phyloP scores from a whole-genome alignment of 2,113 vertebrate species.

The Ameiurus melas region DNA sequence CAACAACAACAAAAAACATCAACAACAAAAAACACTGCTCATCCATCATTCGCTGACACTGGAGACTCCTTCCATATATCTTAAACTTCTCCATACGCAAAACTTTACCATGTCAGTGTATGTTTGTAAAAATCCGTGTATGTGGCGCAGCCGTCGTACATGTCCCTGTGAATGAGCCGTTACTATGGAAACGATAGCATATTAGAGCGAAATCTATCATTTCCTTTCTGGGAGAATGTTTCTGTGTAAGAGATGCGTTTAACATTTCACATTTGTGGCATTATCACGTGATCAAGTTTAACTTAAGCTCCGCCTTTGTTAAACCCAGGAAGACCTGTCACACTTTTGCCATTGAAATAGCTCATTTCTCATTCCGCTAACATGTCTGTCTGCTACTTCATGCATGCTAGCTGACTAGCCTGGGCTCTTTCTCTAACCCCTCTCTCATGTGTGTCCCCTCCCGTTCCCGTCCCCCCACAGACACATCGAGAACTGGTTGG shows the following conservation, averaged over 20 bases:
- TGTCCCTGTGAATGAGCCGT: not conserved
- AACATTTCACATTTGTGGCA: not conserved
- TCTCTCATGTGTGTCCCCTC: not conserved
- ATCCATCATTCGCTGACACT: not conserved
- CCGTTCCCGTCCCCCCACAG: conserved; percentile 73
- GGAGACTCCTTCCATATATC: not conserved
- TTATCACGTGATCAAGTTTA: not conserved
- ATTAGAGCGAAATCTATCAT: too few relatives aligned
- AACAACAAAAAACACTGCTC: too few relatives aligned
- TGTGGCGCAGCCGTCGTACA: too few relatives aligned
- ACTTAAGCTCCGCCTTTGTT: not conserved
- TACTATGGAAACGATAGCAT: not conserved
- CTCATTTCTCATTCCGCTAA: not conserved
- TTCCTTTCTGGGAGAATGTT: not conserved
- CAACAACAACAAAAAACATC: too few relatives aligned
- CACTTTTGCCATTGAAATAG: not conserved
- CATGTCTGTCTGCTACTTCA: not conserved
- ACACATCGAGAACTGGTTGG: conserved; percentile 95
- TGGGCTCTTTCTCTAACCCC: not conserved
- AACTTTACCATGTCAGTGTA: too few relatives aligned
- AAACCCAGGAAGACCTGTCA: not conserved
- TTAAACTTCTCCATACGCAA: not conserved
- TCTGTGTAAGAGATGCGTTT: not conserved
- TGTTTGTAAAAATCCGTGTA: too few relatives aligned
- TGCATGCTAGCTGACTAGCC: not conserved